Percentiles rank a stretch among this genome's conserved stretches.
Conservation (phyloP, 2,113 vertebrate genomes). For the Equus przewalskii region DNA sequence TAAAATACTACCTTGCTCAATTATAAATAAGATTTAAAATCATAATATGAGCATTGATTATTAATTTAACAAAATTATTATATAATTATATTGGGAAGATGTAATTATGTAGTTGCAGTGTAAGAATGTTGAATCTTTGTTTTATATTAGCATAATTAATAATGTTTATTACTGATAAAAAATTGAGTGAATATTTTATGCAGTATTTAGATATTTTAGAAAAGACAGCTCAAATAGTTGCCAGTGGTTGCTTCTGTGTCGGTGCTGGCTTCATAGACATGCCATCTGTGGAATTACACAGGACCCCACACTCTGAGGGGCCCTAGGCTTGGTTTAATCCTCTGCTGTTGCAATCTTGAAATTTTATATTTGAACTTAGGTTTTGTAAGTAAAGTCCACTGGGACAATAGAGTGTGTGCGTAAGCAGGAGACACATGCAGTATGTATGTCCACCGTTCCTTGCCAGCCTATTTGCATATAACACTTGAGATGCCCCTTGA, state of each 20-base stretch:
- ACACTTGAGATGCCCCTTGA: not conserved
- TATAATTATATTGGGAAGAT: not conserved
- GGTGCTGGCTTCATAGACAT: not conserved
- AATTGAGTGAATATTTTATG: not conserved
- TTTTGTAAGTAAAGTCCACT: not conserved
- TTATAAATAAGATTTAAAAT: not conserved
- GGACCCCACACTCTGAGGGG: not conserved
- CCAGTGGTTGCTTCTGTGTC: not conserved
- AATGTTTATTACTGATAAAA: not conserved
- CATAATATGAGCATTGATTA: not conserved
- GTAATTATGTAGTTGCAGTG: not conserved
- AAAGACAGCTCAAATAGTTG: not conserved
- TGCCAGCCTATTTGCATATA: not conserved
- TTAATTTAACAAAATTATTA: constrained; percentile 30
- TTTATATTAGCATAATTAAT: not conserved
- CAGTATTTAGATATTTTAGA: not conserved
- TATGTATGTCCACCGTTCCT: not conserved
- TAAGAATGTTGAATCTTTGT: not conserved
- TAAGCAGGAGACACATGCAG: not conserved
- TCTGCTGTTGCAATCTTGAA: not conserved
- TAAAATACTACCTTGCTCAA: not conserved
- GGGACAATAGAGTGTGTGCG: not conserved
- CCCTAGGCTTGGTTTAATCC: not conserved
- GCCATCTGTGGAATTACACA: not conserved
- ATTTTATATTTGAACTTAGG: not conserved